Percentiles rank a stretch among this genome's conserved stretches.
Conservation (phyloP, 1,140 invertebrate genomes). For the Drosophila trapezifrons region DNA sequence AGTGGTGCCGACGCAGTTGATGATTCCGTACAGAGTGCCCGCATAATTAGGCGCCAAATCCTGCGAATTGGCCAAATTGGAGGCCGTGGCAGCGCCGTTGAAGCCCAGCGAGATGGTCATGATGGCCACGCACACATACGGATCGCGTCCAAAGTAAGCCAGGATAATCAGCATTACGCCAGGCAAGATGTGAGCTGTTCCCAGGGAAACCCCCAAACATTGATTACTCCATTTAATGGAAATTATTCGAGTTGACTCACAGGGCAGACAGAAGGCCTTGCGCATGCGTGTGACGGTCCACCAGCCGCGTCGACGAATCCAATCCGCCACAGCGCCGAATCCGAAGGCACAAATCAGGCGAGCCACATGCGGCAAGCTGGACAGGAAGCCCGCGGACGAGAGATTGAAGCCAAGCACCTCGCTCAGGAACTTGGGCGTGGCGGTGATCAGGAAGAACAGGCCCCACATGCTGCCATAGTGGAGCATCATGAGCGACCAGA, state of each 20-base stretch:
- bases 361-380: slow-evolving; percentile 89
- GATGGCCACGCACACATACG: slow-evolving; percentile 87
- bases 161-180: slow-evolving; percentile 88
- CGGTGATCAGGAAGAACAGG: slow-evolving; percentile 92
- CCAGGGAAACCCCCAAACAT: no score
- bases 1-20: slow-evolving; percentile 89
- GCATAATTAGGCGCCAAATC: slow-evolving; percentile 89
- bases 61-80: slow-evolving; percentile 93
- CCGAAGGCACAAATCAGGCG: slow-evolving; percentile 87
- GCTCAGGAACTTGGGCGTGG: slow-evolving; percentile 94
- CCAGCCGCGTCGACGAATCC: slow-evolving; percentile 86
- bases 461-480: slow-evolving; percentile 92
- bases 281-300: slow-evolving; percentile 87
- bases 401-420: slow-evolving; percentile 92
- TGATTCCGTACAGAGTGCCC: slow-evolving; percentile 90
- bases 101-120: slow-evolving; percentile 91
- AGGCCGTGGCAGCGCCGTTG: slow-evolving; percentile 93
- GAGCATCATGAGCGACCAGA: slow-evolving; percentile 87
- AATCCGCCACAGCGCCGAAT: slow-evolving; percentile 89
- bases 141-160: slow-evolving; percentile 88
- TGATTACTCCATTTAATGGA: background rate
- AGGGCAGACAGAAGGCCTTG: slow-evolving; percentile 89
- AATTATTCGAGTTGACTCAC: slow-evolving; percentile 84
- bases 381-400: slow-evolving; percentile 88
- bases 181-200: slow-evolving; percentile 88